Base-by-base conservation (phyloP, 2,888 invertebrate species). In the Leuctra nigra region DNA sequence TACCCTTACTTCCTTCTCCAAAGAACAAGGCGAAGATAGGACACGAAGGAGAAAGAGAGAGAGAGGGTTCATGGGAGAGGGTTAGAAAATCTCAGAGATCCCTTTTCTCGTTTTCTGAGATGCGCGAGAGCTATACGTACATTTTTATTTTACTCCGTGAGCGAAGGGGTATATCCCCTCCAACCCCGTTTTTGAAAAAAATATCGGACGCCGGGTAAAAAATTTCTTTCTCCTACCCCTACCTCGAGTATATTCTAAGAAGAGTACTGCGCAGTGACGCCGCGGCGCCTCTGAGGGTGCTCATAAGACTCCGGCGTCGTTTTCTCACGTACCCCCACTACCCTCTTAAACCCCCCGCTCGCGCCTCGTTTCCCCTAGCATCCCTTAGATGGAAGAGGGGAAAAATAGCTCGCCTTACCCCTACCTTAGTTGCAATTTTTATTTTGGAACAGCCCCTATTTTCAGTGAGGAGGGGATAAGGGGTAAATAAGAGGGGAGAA, bases 241-340 rank as follows among this genome's bases (percentile, higher is more conserved):
- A 50, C 50, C 50, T 11, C 33, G 50, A 50, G 33, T 29, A n/a
- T n/a, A 16, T 29, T 35, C 50, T 50, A 50, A 50, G 50, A 50
- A 50, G 50, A 3, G 50, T 33, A 20, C 35, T 18, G 50, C 50
- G 50, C 50, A 35, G 25, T 20, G 16, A 7, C 50, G 50, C 22
- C 50, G 47, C 36, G 55, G 24, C 55, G 48, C 48, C 38, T 47
- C 24, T 33, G 47, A 53, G 53, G 47, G 47, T 56, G 50, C 53
- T 53, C 50, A 36, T 54, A 53, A 54, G 56, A 54, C 54, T 46
- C 38, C 54, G 46, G 56, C 59, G 59, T 57, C 56, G 59, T 35
- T 56, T 57, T 59, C 59, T 57, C 59, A 53, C 39, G 54, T 56
- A 58, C 57, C 54, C 55, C 56, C 54, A 41, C 44, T 41, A 55